A percentile compares a stretch with the other conserved stretches of the same genome.
Conservation (phyloP, 1,140 invertebrate genomes). For the Heliconius melpomene region DNA sequence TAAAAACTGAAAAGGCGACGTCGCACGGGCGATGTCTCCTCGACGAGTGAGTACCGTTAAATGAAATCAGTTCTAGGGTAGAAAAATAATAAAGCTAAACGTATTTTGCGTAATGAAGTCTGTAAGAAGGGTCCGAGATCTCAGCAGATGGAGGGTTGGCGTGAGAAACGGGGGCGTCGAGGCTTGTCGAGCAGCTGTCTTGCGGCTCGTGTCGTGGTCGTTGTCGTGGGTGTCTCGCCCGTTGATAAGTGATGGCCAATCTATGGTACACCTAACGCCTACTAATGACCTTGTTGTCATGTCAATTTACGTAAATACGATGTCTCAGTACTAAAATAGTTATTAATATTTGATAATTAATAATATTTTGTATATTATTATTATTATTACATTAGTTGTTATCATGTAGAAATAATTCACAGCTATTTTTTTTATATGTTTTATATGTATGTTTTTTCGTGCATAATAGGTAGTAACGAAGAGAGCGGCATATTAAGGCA, state of each 20-base stretch:
- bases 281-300: conserved; percentile 34
- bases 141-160: conserved; percentile 54
- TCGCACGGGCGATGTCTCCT: conserved; percentile 48
- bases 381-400: background rate
- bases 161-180: conserved; percentile 61
- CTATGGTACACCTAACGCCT: conserved; percentile 25
- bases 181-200: conserved; percentile 51
- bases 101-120: conserved; percentile 59
- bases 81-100: conserved; percentile 59
- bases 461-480: background rate
- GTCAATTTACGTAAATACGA: background rate
- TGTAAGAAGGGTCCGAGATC: conserved; percentile 57
- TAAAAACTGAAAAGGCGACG: conserved; percentile 38
- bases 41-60: conserved; percentile 62
- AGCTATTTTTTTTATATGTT: no score
- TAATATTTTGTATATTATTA: background rate
- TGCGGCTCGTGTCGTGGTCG: conserved; percentile 23
- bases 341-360: no score
- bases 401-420: no score
- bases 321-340: background rate
- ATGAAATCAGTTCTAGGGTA: conserved; percentile 59
- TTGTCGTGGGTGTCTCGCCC: conserved; percentile 40
- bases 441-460: no score
- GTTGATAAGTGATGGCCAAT: conserved; percentile 38
- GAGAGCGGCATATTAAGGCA: no score